phyloP scores from a whole-genome alignment of 1,140 invertebrate species.

The Zaprionus nigranus region DNA sequence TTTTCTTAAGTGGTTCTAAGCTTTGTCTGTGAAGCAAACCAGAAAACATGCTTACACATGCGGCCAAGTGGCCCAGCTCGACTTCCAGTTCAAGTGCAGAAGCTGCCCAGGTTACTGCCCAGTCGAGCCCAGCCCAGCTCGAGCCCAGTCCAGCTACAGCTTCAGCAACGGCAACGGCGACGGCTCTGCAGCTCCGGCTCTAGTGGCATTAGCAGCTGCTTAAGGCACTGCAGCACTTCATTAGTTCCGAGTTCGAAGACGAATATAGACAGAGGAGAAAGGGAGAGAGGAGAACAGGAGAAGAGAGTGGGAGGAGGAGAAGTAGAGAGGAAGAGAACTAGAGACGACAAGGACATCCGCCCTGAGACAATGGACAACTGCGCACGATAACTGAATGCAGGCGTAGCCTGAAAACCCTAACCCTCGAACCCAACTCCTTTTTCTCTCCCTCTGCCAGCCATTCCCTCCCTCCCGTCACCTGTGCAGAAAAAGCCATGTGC shows the following conservation, averaged over 20 bases:
- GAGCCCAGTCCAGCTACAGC: not conserved
- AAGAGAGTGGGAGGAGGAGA: not conserved
- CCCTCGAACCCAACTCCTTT: not conserved
- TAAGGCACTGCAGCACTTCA: slow-evolving; percentile 82
- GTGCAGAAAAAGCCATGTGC: slow-evolving; percentile 50
- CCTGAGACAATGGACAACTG: slow-evolving; percentile 80
- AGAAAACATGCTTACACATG: slow-evolving; percentile 83
- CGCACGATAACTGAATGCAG: slow-evolving; percentile 78
- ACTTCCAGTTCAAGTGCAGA: slow-evolving; percentile 13
- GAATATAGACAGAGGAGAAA: not conserved
- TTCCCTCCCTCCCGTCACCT: not conserved
- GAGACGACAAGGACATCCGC: slow-evolving; percentile 40
- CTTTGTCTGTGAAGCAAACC: slow-evolving; percentile 83
- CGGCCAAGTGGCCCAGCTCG: slow-evolving; percentile 71
- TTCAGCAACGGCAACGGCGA: not conserved
- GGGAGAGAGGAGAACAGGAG: not conserved
- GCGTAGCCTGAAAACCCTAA: slow-evolving; percentile 27
- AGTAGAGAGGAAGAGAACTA: not conserved
- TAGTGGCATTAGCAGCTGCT: slow-evolving; percentile 81
- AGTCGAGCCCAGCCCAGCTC: slow-evolving; percentile 1
- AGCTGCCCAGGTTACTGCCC: not conserved
- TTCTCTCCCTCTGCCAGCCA: not conserved
- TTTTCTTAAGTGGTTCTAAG: slow-evolving; percentile 83
- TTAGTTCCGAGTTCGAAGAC: slow-evolving; percentile 66
- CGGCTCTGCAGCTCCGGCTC: slow-evolving; percentile 45